These are phyloP conservation scores for Drosophila pandora DNA, from an alignment of 1,140 invertebrate genomes.

Conservation along the genomic window DNA sequence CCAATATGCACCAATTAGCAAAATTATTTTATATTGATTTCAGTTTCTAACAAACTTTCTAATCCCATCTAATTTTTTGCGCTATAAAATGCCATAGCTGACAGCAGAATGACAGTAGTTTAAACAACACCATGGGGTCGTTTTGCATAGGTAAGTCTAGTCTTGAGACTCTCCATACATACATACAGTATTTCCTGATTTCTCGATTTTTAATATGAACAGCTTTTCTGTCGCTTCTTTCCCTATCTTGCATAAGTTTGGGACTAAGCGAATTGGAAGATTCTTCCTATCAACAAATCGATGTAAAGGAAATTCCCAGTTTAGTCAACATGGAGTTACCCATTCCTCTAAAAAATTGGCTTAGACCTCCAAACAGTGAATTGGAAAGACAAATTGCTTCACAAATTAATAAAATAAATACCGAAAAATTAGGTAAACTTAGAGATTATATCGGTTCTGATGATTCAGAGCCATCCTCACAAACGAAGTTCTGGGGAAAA, in stretches of 20 bases:
- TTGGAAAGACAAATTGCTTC: slow-evolving; percentile 4
- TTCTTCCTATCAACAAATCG: neutral
- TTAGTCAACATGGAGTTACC: slow-evolving; percentile 1
- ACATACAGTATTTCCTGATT: neutral
- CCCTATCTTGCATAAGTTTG: neutral
- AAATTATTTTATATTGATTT: neutral
- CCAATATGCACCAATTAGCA: slow-evolving; percentile 10
- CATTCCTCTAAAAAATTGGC: slow-evolving; percentile 3
- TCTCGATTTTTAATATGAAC: neutral
- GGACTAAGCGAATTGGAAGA: neutral
- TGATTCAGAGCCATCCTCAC: neutral
- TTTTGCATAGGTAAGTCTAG: slow-evolving; percentile 1
- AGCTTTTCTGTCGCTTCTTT: neutral
- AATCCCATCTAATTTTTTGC: neutral
- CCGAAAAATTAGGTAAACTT: neutral
- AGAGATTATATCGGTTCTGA: neutral
- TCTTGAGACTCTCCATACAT: neutral
- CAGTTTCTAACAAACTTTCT: slow-evolving; percentile 15
- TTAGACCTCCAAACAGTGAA: neutral
- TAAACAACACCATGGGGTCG: slow-evolving; percentile 6
- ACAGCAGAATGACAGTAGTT: neutral
- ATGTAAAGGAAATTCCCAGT: neutral
- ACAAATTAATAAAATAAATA: neutral
- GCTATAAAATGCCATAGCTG: slow-evolving; percentile 13
- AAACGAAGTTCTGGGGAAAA: slow-evolving; percentile 3